Percentiles rank a stretch among this genome's conserved stretches.
phyloP scores from a whole-genome alignment of 2,113 vertebrate species.

The Synodontis membranacea region DNA sequence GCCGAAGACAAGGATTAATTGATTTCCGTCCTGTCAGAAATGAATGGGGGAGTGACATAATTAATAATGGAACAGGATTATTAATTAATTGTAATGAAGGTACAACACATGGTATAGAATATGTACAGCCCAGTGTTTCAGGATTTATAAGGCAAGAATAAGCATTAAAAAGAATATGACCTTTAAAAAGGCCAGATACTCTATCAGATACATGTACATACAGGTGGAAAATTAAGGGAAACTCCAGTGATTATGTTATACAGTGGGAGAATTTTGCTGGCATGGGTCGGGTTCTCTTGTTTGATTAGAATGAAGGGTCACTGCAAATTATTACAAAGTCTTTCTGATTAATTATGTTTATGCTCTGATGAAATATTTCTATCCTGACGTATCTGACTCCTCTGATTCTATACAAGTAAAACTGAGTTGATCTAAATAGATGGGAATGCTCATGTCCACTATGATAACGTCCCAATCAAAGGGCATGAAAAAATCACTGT shows the following conservation, averaged over 20 bases:
- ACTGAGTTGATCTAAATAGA: not conserved
- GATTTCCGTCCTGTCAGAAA: not conserved
- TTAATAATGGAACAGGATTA: not conserved
- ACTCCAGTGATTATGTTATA: not conserved
- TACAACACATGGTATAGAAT: not conserved
- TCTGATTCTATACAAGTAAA: not conserved
- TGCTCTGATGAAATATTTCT: not conserved
- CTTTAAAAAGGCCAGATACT: not conserved
- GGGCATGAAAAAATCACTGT: not conserved
- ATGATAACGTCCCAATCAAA: not conserved
- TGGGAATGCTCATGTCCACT: not conserved
- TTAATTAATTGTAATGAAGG: not conserved
- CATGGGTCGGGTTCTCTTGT: not conserved
- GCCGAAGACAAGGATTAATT: not conserved
- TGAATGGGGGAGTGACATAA: not conserved
- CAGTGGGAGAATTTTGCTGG: not conserved
- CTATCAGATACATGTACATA: constrained; percentile 17
- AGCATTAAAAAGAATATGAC: not conserved
- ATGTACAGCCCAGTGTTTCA: not conserved
- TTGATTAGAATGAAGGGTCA: not conserved
- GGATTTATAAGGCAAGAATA: not conserved
- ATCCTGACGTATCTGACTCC: not conserved
- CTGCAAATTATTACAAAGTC: not conserved
- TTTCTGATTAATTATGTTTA: not conserved
- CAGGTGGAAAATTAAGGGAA: not conserved